These are phyloP conservation scores for Rhinoraja longicauda DNA, from an alignment of 2,797 vertebrate genomes.

Conservation along the genomic window DNA sequence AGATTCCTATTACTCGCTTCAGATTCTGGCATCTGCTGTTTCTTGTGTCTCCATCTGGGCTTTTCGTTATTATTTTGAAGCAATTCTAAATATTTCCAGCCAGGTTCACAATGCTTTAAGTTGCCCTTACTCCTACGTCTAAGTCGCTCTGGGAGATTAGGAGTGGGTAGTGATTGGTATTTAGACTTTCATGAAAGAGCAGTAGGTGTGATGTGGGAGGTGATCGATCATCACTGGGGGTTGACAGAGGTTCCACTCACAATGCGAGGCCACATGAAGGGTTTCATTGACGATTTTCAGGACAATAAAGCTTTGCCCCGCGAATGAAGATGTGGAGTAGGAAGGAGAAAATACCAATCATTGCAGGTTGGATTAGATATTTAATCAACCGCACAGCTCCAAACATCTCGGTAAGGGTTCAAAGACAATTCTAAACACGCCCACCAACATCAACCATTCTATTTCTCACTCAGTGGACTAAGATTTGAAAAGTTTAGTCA, in stretches of 20 bases:
- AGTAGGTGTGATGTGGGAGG: neutral
- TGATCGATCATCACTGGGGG: neutral
- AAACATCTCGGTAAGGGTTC: neutral
- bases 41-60: no score
- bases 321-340: neutral
- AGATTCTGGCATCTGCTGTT: no score
- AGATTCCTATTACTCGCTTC: no score
- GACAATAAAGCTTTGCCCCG: neutral
- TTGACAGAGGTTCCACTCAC: neutral
- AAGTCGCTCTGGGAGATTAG: neutral
- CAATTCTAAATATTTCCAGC: neutral
- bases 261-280: neutral
- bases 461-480: neutral
- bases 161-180: neutral
- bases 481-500: neutral
- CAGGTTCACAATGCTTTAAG: neutral
- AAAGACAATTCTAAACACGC: neutral
- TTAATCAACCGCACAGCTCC: neutral
- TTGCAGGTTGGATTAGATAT: neutral
- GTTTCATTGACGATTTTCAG: neutral
- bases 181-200: neutral
- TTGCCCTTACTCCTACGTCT: neutral
- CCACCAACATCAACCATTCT: neutral
- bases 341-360: neutral
- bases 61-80: neutral